Evolutionary conservation across 1,140 invertebrate genomes (phyloP).

Genomic region (Ips typographus): DNA sequence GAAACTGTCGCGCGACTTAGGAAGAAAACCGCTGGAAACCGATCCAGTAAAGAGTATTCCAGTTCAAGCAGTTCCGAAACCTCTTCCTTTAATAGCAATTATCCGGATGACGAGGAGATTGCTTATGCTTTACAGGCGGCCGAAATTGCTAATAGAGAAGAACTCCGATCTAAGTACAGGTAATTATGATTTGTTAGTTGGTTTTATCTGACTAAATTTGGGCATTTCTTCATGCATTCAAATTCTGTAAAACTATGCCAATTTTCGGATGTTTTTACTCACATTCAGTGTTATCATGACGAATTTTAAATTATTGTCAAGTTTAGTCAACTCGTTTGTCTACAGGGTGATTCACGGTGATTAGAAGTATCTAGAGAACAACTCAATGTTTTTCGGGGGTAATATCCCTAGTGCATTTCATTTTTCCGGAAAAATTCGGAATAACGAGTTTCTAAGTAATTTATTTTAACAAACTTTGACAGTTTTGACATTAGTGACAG

Average conservation of each 20-base stretch:
- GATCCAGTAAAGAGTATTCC: conserved; percentile 37
- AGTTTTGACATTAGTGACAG: no score
- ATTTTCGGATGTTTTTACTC: not conserved
- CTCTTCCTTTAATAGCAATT: conserved; percentile 80
- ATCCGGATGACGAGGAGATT: conserved; percentile 87
- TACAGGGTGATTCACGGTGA: no score
- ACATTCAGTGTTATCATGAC: not conserved
- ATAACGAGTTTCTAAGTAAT: no score
- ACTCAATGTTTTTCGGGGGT: no score
- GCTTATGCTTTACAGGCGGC: conserved; percentile 83
- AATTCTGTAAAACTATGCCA: not conserved
- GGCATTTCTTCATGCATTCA: not conserved
- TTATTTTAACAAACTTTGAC: no score
- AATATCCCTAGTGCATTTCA: no score
- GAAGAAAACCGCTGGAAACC: conserved; percentile 1
- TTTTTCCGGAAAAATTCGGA: no score
- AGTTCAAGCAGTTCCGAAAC: conserved; percentile 54
- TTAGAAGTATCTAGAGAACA: no score
- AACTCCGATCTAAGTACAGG: conserved; percentile 80
- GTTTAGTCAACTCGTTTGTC: no score
- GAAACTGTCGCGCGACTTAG: conserved; percentile 27
- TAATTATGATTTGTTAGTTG: conserved; percentile 50
- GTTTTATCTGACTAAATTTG: not conserved
- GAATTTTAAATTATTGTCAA: conserved; percentile 3
- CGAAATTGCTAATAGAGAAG: conserved; percentile 76